These are phyloP conservation scores for Habroteleia sp. DNA, from an alignment of 2,888 invertebrate genomes.

Conservation along the genomic window DNA sequence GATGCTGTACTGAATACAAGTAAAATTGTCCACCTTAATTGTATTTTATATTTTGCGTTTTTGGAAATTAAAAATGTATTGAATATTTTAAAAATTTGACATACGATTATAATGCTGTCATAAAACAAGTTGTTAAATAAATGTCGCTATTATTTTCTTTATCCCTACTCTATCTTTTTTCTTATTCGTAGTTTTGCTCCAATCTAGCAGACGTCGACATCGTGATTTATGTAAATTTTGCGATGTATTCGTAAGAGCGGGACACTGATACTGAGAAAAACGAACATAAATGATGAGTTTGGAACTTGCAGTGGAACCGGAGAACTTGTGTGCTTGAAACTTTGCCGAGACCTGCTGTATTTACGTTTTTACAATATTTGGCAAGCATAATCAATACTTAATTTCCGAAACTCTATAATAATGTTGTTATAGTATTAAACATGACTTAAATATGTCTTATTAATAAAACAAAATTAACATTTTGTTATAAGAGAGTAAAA, in stretches of 20 bases:
- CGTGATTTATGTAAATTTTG: slow-evolving; percentile 62
- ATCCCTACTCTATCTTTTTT: slow-evolving; percentile 9
- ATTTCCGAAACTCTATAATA: slow-evolving; percentile 52
- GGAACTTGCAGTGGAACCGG: slow-evolving; percentile 51
- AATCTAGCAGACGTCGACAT: slow-evolving; percentile 53
- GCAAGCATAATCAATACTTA: slow-evolving; percentile 58
- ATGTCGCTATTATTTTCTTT: slow-evolving; percentile 34
- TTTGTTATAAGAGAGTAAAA: too few species aligned
- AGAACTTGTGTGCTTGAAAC: slow-evolving; percentile 58
- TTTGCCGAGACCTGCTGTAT: slow-evolving; percentile 58
- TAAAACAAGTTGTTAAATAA: slow-evolving; percentile 48
- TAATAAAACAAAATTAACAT: not conserved
- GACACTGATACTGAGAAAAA: slow-evolving; percentile 58
- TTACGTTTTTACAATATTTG: slow-evolving; percentile 62
- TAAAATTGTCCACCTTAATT: too few species aligned
- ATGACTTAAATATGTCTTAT: too few species aligned
- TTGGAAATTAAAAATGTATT: too few species aligned
- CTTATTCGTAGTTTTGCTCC: slow-evolving; percentile 50
- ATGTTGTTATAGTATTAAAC: slow-evolving; percentile 47
- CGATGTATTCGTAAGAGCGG: slow-evolving; percentile 54
- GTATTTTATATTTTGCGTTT: too few species aligned
- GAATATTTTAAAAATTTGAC: too few species aligned
- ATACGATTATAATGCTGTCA: too few species aligned
- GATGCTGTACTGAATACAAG: too few species aligned
- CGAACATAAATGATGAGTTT: slow-evolving; percentile 63